These are phyloP conservation scores for Agrochola circellaris DNA, from an alignment of 2,888 invertebrate genomes.

Conservation along the genomic window DNA sequence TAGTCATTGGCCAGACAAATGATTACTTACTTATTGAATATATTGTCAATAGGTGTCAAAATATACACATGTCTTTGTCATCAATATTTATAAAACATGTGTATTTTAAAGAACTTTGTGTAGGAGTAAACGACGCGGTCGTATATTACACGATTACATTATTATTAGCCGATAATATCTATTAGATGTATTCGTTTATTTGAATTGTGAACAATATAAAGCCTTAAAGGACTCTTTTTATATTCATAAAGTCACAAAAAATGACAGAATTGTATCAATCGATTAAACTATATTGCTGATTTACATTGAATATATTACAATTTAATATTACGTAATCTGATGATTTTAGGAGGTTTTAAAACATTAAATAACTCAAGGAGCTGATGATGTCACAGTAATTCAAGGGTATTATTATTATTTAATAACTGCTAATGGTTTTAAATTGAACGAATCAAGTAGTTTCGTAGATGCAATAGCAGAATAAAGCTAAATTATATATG, in stretches of 20 bases:
- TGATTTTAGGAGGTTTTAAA: slow-evolving; percentile 21
- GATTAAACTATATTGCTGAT: slow-evolving; percentile 18
- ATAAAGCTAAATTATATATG: no score
- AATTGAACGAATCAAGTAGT: not conserved
- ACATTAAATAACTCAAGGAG: slow-evolving; percentile 12
- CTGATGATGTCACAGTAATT: slow-evolving; percentile 16
- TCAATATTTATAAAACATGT: slow-evolving; percentile 62
- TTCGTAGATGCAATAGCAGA: not conserved
- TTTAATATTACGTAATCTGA: slow-evolving; percentile 21
- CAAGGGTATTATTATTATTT: slow-evolving; percentile 11
- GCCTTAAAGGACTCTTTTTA: not conserved
- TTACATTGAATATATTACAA: slow-evolving; percentile 27
- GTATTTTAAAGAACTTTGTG: slow-evolving; percentile 52
- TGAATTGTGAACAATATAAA: slow-evolving; percentile 24
- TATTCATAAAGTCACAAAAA: not conserved
- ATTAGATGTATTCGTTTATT: slow-evolving; percentile 31
- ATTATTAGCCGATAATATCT: slow-evolving; percentile 49
- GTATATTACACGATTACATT: slow-evolving; percentile 42
- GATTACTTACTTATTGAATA: slow-evolving; percentile 23
- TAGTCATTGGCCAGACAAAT: slow-evolving; percentile 37
- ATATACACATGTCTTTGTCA: slow-evolving; percentile 59
- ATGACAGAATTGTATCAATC: slow-evolving; percentile 19
- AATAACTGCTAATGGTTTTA: not conserved
- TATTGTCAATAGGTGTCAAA: slow-evolving; percentile 55
- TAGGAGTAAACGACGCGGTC: slow-evolving; percentile 49